A percentile compares a stretch with the other conserved stretches of the same genome.
Evolutionary conservation across 2,888 invertebrate genomes (phyloP).

Genomic region (Steinernema hermaphroditum): DNA sequence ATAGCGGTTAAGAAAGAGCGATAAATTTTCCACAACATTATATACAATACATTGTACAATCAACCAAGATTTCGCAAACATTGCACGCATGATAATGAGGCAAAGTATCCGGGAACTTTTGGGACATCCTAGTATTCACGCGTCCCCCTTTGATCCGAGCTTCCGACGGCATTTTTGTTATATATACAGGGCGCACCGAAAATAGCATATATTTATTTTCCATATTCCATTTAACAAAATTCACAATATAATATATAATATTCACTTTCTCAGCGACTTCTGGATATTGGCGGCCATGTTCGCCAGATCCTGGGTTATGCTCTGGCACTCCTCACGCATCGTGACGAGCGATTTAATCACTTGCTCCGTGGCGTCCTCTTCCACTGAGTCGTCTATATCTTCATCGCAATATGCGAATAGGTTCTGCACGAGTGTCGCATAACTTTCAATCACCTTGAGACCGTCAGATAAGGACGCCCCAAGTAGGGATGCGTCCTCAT

Average conservation of each 20-base stretch:
- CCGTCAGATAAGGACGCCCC: background rate
- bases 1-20: no score
- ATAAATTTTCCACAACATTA: no score
- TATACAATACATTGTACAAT: no score
- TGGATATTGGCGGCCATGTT: conserved; percentile 8
- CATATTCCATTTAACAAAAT: no score
- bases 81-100: no score
- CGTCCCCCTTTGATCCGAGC: no score
- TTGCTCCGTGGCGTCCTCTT: background rate
- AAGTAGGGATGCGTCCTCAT: background rate
- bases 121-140: no score
- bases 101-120: no score
- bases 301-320: conserved; percentile 8
- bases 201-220: no score
- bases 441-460: background rate
- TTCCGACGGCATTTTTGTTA: no score
- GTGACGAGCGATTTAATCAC: conserved; percentile 6
- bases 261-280: background rate
- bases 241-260: background rate
- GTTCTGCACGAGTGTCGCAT: background rate
- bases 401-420: background rate
- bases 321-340: conserved; percentile 10
- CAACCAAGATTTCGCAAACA: no score
- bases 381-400: conserved; percentile 2
- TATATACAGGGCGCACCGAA: no score